A percentile compares a stretch with the other conserved stretches of the same genome.
Evolutionary conservation across 2,888 invertebrate species (phyloP).

Genomic region (Sphaerophoria taeniata): DNA sequence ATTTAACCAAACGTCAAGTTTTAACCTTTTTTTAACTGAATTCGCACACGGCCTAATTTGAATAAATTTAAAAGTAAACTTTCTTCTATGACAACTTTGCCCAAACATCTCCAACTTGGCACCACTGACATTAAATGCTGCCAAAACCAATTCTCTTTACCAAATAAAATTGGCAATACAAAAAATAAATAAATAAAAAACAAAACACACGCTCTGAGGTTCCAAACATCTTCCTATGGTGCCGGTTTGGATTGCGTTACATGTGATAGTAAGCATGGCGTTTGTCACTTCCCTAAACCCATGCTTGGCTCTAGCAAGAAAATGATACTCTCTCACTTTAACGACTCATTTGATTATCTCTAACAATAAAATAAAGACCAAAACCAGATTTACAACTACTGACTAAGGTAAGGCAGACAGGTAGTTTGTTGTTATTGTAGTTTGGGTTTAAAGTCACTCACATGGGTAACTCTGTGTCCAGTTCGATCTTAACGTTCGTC

Average conservation of each 20-base stretch:
- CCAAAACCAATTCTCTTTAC: neutral
- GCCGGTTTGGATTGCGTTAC: neutral
- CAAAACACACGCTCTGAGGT: conserved; percentile 12
- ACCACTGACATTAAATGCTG: neutral
- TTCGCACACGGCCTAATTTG: too few relatives aligned
- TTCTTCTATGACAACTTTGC: too few relatives aligned
- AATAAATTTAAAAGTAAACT: too few relatives aligned
- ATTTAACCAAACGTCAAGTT: too few relatives aligned
- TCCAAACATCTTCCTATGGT: neutral
- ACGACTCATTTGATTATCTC: conserved; percentile 12
- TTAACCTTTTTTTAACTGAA: too few relatives aligned
- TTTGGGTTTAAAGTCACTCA: conserved; percentile 53
- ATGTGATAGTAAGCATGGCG: neutral
- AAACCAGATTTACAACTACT: conserved; percentile 69
- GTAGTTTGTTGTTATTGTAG: neutral
- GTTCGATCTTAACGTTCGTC: conserved; percentile 52
- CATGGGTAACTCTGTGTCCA: conserved; percentile 38
- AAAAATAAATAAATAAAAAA: conserved; percentile 21
- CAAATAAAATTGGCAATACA: conserved; percentile 19
- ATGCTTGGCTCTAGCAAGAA: neutral
- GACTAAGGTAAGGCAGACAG: conserved; percentile 19
- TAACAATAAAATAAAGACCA: conserved; percentile 34
- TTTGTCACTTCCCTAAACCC: neutral
- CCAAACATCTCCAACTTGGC: too few relatives aligned
- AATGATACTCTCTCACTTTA: conserved; percentile 25